These are phyloP conservation scores for Parasteatoda tepidariorum DNA, from an alignment of 1,140 invertebrate genomes.

Conservation along the genomic window DNA sequence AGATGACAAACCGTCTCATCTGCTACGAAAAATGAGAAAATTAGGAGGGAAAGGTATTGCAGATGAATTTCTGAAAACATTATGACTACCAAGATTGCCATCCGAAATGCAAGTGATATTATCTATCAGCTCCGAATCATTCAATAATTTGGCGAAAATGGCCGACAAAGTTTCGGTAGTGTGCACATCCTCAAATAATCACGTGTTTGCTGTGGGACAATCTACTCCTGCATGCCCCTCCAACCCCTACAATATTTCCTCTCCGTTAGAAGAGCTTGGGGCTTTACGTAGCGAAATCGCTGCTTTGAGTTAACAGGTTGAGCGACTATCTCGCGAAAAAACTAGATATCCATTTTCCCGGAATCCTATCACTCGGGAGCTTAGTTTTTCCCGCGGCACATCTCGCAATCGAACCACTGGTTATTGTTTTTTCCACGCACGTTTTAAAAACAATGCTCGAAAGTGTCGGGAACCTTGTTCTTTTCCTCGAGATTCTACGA, in stretches of 20 bases:
- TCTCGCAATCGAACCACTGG: no score
- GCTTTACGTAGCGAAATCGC: background rate
- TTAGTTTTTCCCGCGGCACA: no score
- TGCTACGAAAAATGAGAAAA: constrained; percentile 9
- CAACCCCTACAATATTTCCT: background rate
- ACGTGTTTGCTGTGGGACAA: background rate
- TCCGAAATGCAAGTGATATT: constrained; percentile 18
- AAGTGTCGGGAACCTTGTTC: constrained; percentile 35
- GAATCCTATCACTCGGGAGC: background rate
- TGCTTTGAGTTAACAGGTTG: background rate
- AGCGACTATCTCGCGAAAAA: background rate
- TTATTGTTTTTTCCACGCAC: constrained; percentile 32
- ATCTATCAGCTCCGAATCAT: background rate
- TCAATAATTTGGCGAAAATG: constrained; percentile 2
- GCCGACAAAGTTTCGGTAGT: constrained; percentile 33
- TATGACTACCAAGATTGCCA: constrained; percentile 8
- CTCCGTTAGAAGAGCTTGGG: background rate
- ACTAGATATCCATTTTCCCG: background rate
- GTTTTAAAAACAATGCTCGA: constrained; percentile 30
- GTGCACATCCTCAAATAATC: background rate
- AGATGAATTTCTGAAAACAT: constrained; percentile 16
- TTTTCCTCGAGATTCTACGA: background rate
- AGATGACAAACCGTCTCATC: constrained; percentile 4
- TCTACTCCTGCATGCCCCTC: no score
- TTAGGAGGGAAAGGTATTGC: background rate